Evolutionary conservation across 2,113 vertebrate species (phyloP).

Genomic region (Aix galericulata): DNA sequence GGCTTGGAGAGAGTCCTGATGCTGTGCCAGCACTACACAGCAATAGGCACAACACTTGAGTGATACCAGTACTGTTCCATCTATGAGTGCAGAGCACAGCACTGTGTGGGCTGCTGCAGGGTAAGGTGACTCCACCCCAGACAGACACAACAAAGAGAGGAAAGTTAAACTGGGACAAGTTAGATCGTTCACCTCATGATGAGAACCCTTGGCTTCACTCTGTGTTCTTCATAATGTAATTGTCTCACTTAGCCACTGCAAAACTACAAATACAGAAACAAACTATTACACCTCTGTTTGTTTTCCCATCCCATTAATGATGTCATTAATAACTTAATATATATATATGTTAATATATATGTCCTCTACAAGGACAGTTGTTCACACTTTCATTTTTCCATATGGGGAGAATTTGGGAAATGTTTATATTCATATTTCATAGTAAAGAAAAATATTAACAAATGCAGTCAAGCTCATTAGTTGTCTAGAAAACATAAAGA

Average conservation of each 20-base stretch:
- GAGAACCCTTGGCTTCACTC: neutral
- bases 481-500: neutral
- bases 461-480: neutral
- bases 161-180: neutral
- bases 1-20: too few relatives aligned
- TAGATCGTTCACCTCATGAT: neutral
- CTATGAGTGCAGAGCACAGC: too few relatives aligned
- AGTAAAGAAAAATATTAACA: neutral
- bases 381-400: neutral
- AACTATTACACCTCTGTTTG: neutral
- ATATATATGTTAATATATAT: too few relatives aligned
- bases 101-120: too few relatives aligned
- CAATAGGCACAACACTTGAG: too few relatives aligned
- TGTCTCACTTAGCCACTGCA: neutral
- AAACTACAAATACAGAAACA: neutral
- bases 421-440: neutral
- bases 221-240: neutral
- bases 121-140: too few relatives aligned
- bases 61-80: too few relatives aligned
- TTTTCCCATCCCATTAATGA: neutral
- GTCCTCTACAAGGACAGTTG: neutral
- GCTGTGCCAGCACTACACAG: too few relatives aligned
- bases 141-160: neutral
- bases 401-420: neutral
- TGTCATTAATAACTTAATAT: neutral